These are phyloP conservation scores for Rhadina sibilatrix DNA, from an alignment of 2,113 vertebrate species.

Conservation along the genomic window DNA sequence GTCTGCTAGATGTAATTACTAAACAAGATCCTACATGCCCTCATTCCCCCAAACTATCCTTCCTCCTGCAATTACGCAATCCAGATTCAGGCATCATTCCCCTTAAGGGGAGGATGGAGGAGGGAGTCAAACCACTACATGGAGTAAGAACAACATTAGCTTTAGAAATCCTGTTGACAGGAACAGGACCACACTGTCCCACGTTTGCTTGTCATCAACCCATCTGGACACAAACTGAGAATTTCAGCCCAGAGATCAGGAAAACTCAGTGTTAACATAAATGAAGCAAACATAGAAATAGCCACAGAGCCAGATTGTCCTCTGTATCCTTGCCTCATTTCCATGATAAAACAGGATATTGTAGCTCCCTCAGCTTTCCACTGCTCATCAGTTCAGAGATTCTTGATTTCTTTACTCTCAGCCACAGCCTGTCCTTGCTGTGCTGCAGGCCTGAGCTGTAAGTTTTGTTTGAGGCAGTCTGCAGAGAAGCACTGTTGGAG, in stretches of 20 bases:
- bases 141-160: background rate
- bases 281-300: background rate
- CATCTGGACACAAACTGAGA: background rate
- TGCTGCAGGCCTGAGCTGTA: background rate
- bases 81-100: background rate
- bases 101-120: background rate
- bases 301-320: background rate
- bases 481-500: background rate
- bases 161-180: background rate
- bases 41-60: background rate
- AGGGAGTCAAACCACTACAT: background rate
- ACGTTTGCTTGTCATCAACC: background rate
- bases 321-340: background rate
- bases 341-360: background rate
- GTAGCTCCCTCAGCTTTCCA: background rate
- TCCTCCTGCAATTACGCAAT: background rate
- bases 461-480: background rate
- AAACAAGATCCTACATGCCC: background rate
- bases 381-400: background rate
- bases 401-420: background rate
- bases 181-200: background rate
- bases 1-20: background rate
- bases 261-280: fast-evolving
- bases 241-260: background rate
- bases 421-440: background rate